These are phyloP conservation scores for Pandemis corylana DNA, from an alignment of 2,888 invertebrate genomes.

Conservation along the genomic window DNA sequence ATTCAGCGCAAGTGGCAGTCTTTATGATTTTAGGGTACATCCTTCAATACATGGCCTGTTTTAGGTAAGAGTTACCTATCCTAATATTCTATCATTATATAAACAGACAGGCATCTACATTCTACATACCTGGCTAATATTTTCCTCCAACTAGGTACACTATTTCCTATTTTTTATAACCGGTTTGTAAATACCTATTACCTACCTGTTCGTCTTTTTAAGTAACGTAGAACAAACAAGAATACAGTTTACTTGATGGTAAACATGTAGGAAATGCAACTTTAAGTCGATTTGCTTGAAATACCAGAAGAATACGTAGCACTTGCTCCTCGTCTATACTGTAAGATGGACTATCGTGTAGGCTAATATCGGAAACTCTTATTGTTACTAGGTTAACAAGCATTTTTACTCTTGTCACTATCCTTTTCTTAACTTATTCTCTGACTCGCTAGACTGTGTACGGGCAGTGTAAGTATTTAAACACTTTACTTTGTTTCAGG, in stretches of 20 bases:
- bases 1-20: conserved; percentile 87
- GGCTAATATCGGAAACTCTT: not conserved
- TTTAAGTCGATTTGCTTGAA: too few relatives aligned
- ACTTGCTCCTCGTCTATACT: too few relatives aligned
- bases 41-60: conserved; percentile 92
- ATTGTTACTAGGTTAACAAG: not conserved
- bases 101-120: not conserved
- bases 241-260: too few relatives aligned
- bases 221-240: too few relatives aligned
- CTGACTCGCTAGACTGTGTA: too few relatives aligned
- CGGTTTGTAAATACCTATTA: too few relatives aligned
- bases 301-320: too few relatives aligned
- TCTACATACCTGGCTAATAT: too few relatives aligned
- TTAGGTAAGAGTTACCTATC: conserved; percentile 79
- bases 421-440: conserved; percentile 7
- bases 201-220: too few relatives aligned
- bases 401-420: conserved; percentile 15
- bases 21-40: conserved; percentile 89
- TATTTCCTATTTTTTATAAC: too few relatives aligned
- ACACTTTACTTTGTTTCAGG: conserved; percentile 70
- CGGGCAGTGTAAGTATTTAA: not conserved
- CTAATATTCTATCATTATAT: not conserved
- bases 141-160: too few relatives aligned
- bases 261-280: too few relatives aligned
- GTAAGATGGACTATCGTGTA: not conserved